Conservation (phyloP, 2,888 invertebrate genomes). For the Pterobdella sp. region DNA sequence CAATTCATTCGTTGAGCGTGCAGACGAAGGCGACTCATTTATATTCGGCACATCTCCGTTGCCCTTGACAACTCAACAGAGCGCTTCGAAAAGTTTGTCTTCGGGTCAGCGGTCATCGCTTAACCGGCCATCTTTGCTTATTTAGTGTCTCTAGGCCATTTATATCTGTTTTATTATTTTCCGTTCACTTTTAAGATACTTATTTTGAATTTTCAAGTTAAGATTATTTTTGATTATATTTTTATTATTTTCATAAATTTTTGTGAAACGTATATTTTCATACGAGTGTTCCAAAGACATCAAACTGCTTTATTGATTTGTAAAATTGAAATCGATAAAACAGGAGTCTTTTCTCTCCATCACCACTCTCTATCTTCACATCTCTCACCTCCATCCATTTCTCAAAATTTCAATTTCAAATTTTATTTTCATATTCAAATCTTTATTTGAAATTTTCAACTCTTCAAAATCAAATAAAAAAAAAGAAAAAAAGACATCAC, state of each 20-base stretch:
- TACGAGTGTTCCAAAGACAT: not conserved
- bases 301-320: slow-evolving; percentile 13
- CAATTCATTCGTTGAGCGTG: not conserved
- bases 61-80: slow-evolving; percentile 29
- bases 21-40: slow-evolving; percentile 13
- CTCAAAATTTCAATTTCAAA: not conserved
- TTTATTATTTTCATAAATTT: not conserved
- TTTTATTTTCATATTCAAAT: not conserved
- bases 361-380: not conserved
- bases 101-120: slow-evolving; percentile 24
- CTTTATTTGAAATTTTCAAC: not conserved
- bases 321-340: slow-evolving; percentile 3
- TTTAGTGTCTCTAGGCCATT: slow-evolving; percentile 2
- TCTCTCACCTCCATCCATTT: not conserved
- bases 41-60: slow-evolving; percentile 23
- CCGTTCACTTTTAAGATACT: not conserved
- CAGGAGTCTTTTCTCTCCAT: not conserved
- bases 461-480: not conserved
- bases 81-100: slow-evolving; percentile 16
- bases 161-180: not conserved
- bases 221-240: not conserved
- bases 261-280: not conserved
- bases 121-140: slow-evolving; percentile 18
- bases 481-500: not conserved
- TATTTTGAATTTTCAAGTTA: not conserved